Conservation (phyloP, 2,888 invertebrate species). For the Siphonodentalium dalli region DNA sequence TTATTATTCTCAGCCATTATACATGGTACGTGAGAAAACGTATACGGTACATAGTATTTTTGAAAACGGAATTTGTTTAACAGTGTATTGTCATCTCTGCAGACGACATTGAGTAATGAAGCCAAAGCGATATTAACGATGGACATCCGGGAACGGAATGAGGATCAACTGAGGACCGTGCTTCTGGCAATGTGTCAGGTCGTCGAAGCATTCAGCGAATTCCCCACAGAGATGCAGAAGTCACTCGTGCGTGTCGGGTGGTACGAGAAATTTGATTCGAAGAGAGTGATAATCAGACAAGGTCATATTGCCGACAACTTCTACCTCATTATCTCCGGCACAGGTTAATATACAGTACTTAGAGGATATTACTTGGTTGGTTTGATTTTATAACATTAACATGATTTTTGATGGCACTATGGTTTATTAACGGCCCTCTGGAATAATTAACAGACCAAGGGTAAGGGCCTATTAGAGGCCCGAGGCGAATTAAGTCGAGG, state of each 20-base stretch:
- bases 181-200: conserved; percentile 52
- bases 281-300: conserved; percentile 61
- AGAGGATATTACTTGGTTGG: too few species aligned
- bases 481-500: too few species aligned
- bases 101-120: conserved; percentile 53
- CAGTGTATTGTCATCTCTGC: too few species aligned
- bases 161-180: conserved; percentile 52
- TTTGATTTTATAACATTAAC: too few species aligned
- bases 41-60: too few species aligned
- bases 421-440: too few species aligned
- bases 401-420: too few species aligned
- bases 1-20: too few species aligned
- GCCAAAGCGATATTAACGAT: conserved; percentile 52
- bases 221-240: conserved; percentile 59
- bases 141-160: conserved; percentile 48
- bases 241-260: conserved; percentile 57
- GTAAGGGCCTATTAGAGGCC: too few species aligned
- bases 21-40: too few species aligned
- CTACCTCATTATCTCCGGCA: conserved; percentile 61
- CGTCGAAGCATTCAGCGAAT: conserved; percentile 60
- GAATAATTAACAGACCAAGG: too few species aligned
- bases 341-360: conserved; percentile 51
- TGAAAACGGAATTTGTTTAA: too few species aligned
- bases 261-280: conserved; percentile 57
- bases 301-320: conserved; percentile 62